Conservation (phyloP, 2,113 vertebrate species). For the Psittacara wagleri region DNA sequence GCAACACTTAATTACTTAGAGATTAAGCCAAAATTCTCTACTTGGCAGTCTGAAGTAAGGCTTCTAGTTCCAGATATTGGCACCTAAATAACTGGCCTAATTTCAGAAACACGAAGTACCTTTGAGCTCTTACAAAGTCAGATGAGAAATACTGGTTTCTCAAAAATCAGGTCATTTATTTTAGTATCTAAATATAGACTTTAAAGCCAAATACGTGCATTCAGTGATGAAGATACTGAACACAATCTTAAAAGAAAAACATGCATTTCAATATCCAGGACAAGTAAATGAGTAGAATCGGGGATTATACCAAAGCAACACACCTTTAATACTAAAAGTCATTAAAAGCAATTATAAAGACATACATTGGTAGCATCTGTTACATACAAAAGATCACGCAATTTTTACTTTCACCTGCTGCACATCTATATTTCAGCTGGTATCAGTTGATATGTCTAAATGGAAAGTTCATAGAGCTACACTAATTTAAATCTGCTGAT, state of each 20-base stretch:
- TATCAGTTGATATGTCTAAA: neutral
- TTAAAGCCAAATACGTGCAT: neutral
- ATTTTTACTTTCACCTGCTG: neutral
- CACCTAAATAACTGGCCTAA: neutral
- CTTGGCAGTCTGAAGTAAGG: neutral
- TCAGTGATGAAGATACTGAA: neutral
- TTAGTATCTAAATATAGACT: neutral
- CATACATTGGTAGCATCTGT: neutral
- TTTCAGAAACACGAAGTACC: neutral
- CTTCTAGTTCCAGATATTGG: neutral
- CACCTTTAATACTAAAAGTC: neutral
- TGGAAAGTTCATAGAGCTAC: neutral
- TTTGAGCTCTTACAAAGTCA: neutral
- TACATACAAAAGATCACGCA: neutral
- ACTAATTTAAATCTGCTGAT: neutral
- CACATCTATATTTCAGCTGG: neutral
- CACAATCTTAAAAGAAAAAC: neutral
- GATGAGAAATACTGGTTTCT: neutral
- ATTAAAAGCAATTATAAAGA: neutral
- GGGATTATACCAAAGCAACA: neutral
- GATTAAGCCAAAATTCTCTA: neutral
- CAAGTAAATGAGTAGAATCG: rapidly evolving
- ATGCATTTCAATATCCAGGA: neutral
- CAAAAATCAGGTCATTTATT: conserved; percentile 28
- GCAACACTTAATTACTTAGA: neutral